Evolutionary conservation across 2,797 vertebrate species (phyloP).

Genomic region (Phoxinus dragarum): DNA sequence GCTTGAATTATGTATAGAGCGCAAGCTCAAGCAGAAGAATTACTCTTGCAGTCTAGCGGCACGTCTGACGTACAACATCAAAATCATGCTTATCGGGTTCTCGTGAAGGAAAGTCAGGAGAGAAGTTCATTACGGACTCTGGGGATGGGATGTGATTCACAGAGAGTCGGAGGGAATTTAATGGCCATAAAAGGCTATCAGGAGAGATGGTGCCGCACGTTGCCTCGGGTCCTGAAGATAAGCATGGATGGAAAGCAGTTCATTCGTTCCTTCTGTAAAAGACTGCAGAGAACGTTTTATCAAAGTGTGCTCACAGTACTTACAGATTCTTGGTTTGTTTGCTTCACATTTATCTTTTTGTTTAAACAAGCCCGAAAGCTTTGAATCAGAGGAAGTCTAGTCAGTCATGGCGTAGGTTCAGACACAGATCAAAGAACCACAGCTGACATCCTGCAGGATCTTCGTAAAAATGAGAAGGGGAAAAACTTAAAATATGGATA

Average conservation of each 20-base stretch:
- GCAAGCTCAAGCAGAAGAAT: conserved; percentile 30
- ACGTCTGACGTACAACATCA: background rate
- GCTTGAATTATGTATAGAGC: conserved; percentile 52
- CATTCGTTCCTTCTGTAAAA: background rate
- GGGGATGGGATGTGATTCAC: background rate
- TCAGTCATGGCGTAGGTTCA: background rate
- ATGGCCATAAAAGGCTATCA: conserved; percentile 32
- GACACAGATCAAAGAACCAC: background rate
- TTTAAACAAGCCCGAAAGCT: background rate
- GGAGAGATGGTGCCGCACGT: conserved; percentile 2
- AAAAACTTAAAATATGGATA: background rate
- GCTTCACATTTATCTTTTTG: background rate
- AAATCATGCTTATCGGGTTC: conserved; percentile 18
- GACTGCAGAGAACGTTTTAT: background rate
- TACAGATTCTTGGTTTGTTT: background rate
- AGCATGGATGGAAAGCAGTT: background rate
- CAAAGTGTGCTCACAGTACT: background rate
- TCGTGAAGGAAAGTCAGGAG: background rate
- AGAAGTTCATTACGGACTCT: background rate
- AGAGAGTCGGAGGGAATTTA: conserved; percentile 12
- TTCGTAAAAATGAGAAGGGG: background rate
- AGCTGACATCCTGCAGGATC: conserved; percentile 14
- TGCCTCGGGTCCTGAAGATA: background rate
- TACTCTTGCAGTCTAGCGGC: background rate
- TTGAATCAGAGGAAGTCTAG: background rate